Percentiles rank a stretch among this genome's conserved stretches.
These are phyloP conservation scores for Cephus spinipes DNA, from an alignment of 2,888 invertebrate species.

Conservation along the genomic window DNA sequence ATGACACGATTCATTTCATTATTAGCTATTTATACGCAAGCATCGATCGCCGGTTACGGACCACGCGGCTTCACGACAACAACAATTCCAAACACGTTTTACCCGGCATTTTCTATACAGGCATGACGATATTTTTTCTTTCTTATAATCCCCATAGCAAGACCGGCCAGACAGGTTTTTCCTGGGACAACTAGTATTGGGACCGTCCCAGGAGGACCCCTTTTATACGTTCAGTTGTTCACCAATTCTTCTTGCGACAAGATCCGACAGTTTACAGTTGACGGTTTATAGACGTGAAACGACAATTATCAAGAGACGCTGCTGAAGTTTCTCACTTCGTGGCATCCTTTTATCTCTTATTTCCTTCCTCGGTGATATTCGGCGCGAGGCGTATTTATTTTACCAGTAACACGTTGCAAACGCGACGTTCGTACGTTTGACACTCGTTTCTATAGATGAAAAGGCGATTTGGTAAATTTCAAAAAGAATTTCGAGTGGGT, in stretches of 20 bases:
- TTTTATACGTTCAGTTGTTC: background rate
- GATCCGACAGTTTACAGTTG: background rate
- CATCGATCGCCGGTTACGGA: slow-evolving; percentile 48
- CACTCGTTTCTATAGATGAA: background rate
- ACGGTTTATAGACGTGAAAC: background rate
- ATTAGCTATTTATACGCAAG: slow-evolving; percentile 62
- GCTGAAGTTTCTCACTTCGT: background rate
- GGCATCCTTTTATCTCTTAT: background rate
- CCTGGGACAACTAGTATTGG: background rate
- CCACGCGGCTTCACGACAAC: slow-evolving; percentile 18
- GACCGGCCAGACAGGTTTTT: background rate
- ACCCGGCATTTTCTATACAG: slow-evolving; percentile 35
- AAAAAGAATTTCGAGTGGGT: background rate
- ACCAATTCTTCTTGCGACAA: background rate
- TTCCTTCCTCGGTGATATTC: background rate
- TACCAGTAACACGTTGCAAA: background rate
- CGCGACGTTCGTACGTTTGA: background rate
- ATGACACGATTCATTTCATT: slow-evolving; percentile 63
- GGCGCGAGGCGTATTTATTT: background rate
- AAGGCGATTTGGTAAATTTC: background rate
- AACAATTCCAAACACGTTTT: slow-evolving; percentile 36
- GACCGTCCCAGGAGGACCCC: background rate
- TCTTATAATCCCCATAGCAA: background rate
- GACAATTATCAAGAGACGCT: background rate
- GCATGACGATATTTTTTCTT: slow-evolving; percentile 26